Evolutionary conservation across 2,113 vertebrate genomes (phyloP).

Genomic region (Corythoichthys intestinalis): DNA sequence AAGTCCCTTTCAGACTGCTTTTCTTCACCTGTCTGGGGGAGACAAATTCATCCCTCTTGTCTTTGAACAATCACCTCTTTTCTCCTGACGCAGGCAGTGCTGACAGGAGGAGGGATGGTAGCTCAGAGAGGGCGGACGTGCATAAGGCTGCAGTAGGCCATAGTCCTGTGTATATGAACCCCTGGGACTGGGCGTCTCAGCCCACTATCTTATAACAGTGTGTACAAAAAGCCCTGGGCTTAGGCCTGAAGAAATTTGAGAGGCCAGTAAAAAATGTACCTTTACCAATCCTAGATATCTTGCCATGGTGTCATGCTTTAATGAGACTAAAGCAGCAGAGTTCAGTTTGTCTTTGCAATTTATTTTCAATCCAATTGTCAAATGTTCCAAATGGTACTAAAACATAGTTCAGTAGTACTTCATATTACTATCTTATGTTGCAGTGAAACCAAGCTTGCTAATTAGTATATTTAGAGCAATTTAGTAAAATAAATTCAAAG

Average conservation of each 20-base stretch:
- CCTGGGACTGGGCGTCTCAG: conserved; percentile 70
- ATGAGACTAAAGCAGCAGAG: not conserved
- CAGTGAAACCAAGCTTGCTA: too few relatives aligned
- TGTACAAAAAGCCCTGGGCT: conserved; percentile 68
- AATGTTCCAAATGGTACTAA: too few relatives aligned
- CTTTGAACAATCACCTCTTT: conserved; percentile 64
- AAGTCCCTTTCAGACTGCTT: conserved; percentile 64
- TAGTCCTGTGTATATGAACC: conserved; percentile 60
- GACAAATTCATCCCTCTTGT: conserved; percentile 72
- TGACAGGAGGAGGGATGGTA: conserved; percentile 51
- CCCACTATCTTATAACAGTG: conserved; percentile 69
- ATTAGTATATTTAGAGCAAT: too few relatives aligned
- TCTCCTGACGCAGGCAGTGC: conserved; percentile 57
- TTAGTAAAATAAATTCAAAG: too few relatives aligned
- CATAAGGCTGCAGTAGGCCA: conserved; percentile 48
- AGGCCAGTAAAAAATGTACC: conserved; percentile 42
- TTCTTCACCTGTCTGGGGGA: conserved; percentile 66
- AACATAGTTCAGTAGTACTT: not conserved
- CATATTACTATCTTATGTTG: too few relatives aligned
- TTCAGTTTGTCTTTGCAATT: not conserved
- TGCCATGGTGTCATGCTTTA: not conserved
- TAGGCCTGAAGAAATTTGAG: conserved; percentile 69
- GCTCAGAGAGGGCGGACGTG: conserved; percentile 23
- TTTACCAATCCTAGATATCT: not conserved
- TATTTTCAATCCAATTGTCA: too few relatives aligned